Percentiles rank a stretch among this genome's conserved stretches.
These are phyloP conservation scores for Polyommatus iphigenia DNA, from an alignment of 2,888 invertebrate species.

Conservation along the genomic window DNA sequence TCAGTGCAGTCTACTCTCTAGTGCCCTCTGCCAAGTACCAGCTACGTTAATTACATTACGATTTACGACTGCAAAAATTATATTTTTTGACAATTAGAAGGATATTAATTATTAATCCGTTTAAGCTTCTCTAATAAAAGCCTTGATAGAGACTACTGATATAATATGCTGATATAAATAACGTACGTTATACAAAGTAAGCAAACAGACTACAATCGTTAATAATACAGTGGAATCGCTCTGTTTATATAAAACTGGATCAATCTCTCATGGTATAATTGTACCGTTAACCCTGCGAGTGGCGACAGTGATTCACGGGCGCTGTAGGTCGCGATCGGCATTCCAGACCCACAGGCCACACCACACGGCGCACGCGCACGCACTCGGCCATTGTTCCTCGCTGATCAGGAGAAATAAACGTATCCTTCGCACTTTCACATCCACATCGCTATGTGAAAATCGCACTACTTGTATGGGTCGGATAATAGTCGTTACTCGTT, in stretches of 20 bases:
- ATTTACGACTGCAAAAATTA: too few relatives aligned
- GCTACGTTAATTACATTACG: too few relatives aligned
- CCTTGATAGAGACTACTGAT: too few relatives aligned
- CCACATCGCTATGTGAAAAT: not conserved
- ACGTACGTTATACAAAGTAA: not conserved
- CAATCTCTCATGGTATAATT: not conserved
- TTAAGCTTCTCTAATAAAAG: too few relatives aligned
- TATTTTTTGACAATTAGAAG: too few relatives aligned
- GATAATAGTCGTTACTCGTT: not conserved
- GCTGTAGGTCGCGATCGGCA: conserved; percentile 33
- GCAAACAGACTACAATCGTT: not conserved
- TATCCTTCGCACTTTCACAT: conserved; percentile 13
- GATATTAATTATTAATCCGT: too few relatives aligned
- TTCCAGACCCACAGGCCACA: not conserved
- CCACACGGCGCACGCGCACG: not conserved
- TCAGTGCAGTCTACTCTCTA: not conserved
- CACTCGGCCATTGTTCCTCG: not conserved
- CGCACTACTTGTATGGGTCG: not conserved
- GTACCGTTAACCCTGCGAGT: conserved; percentile 35
- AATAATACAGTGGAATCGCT: not conserved
- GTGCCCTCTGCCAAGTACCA: too few relatives aligned
- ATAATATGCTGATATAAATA: too few relatives aligned
- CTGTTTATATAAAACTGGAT: not conserved
- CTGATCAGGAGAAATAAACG: not conserved
- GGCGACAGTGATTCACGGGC: conserved; percentile 30